Percentiles rank a stretch among this genome's conserved stretches.
Conservation (phyloP, 2,113 vertebrate species). For the Cephalopterus ornatus region DNA sequence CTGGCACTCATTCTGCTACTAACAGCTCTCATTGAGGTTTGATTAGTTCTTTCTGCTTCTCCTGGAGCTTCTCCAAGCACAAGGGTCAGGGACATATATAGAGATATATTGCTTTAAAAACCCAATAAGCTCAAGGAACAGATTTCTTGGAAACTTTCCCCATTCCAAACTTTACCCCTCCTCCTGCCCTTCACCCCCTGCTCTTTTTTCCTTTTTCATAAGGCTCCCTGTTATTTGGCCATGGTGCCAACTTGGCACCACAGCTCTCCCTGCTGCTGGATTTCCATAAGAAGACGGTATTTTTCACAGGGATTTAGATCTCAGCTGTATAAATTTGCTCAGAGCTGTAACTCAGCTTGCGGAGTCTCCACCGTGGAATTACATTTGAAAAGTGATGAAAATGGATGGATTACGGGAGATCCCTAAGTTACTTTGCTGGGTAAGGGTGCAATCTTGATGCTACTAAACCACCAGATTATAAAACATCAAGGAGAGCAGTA, state of each 20-base stretch:
- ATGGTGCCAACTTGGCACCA: constrained; percentile 49
- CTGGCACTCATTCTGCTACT: constrained; percentile 24
- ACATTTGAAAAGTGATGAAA: constrained; percentile 7
- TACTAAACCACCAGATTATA: not conserved
- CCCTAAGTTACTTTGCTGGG: not conserved
- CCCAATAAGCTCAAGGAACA: constrained; percentile 1
- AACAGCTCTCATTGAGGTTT: constrained; percentile 46
- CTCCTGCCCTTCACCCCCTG: not conserved
- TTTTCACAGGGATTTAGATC: constrained; percentile 57
- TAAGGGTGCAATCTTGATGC: not conserved
- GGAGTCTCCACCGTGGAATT: not conserved
- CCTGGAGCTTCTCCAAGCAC: constrained; percentile 54
- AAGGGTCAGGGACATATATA: constrained; percentile 55
- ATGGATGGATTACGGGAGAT: not conserved
- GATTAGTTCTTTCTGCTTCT: constrained; percentile 60
- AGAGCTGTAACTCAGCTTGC: not conserved
- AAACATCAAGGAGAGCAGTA: not conserved
- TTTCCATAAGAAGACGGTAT: constrained; percentile 56
- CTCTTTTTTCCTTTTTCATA: constrained; percentile 47
- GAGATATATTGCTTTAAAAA: constrained; percentile 59
- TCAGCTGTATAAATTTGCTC: constrained; percentile 56
- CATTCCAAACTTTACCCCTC: constrained; percentile 25
- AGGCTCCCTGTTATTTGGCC: constrained; percentile 38
- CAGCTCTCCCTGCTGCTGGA: not conserved
- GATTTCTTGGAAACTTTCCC: constrained; percentile 58